Percentiles rank a stretch among this genome's conserved stretches.
Conservation (phyloP, 2,888 invertebrate species). For the Oscheius sp. region DNA sequence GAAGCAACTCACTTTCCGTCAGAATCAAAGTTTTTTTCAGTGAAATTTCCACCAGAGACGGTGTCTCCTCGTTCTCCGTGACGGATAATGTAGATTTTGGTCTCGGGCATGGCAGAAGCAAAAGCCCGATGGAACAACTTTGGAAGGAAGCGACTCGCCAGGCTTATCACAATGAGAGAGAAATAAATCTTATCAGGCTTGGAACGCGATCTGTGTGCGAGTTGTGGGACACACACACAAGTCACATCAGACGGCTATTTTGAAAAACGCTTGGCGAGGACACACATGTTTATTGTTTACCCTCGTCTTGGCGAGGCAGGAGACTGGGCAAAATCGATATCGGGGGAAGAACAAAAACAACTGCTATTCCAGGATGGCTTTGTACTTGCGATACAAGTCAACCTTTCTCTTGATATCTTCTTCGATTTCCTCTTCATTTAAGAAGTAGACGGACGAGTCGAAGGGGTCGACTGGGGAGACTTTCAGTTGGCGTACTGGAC, state of each 20-base stretch:
- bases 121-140: neutral
- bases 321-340: too few species aligned
- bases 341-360: too few species aligned
- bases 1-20: slow-evolving; percentile 9
- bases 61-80: slow-evolving; percentile 18
- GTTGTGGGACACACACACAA: neutral
- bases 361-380: too few species aligned
- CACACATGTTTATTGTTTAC: too few species aligned
- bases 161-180: neutral
- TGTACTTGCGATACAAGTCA: neutral
- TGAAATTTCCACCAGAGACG: neutral
- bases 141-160: neutral
- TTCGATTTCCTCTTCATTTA: neutral
- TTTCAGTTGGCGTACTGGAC: neutral
- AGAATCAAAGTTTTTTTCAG: neutral
- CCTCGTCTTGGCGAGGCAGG: too few species aligned
- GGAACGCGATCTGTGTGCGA: neutral
- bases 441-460: neutral
- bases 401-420: neutral
- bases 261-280: too few species aligned
- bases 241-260: too few species aligned
- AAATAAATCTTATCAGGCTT: neutral
- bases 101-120: neutral
- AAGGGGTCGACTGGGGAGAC: neutral
- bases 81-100: slow-evolving; percentile 13